Evolutionary conservation across 1,140 invertebrate species (phyloP).

Genomic region (Drosophila auraria): DNA sequence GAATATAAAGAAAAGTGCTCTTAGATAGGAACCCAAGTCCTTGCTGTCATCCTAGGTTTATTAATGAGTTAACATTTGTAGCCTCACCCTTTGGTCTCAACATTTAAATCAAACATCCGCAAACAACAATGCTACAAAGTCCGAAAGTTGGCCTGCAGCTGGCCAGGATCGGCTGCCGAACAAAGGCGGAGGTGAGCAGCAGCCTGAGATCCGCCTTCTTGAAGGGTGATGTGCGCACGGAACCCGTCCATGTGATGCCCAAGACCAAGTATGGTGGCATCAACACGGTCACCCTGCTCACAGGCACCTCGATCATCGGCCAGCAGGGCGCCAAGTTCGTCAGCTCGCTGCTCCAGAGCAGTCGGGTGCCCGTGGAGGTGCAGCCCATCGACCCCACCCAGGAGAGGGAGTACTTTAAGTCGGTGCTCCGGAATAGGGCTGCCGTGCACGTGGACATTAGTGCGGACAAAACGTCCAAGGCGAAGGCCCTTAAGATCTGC

Average conservation of each 20-base stretch:
- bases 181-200: not conserved
- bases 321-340: constrained; percentile 66
- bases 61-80: not conserved
- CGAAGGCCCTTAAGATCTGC: constrained; percentile 51
- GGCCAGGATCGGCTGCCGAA: not conserved
- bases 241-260: constrained; percentile 44
- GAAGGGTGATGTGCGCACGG: constrained; percentile 37
- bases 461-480: constrained; percentile 52
- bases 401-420: constrained; percentile 59
- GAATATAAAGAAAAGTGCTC: too few species aligned
- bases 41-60: not conserved
- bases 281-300: constrained; percentile 58
- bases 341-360: constrained; percentile 47
- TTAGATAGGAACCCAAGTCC: too few species aligned
- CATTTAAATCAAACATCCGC: not conserved
- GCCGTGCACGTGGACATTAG: constrained; percentile 68
- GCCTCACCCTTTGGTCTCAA: not conserved
- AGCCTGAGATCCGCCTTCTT: constrained; percentile 2
- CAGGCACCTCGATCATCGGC: constrained; percentile 60
- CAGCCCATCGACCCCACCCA: constrained; percentile 47
- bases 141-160: not conserved
- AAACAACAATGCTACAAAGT: constrained; percentile 19
- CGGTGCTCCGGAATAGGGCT: constrained; percentile 65
- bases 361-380: constrained; percentile 63
- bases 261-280: constrained; percentile 63